Evolutionary conservation across 1,140 invertebrate genomes (phyloP), one percentile per base, ranked within the genome.

Genomic region (Drosophila sucinea): DNA sequence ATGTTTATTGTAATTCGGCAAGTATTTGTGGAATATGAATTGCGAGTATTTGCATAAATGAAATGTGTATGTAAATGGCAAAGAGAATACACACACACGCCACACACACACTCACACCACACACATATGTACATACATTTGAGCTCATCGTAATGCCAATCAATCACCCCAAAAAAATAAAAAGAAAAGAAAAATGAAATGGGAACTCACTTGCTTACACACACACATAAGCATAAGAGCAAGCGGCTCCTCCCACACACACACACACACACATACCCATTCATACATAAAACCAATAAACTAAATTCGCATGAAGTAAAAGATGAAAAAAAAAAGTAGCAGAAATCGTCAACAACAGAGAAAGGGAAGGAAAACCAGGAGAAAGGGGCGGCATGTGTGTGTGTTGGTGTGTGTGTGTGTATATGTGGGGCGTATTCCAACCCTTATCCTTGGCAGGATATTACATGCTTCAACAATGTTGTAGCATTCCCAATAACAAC

Each of bases 391-490:
- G 72, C 65, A 66, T 58, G 30, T 47, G 63, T 17, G 27, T 67
- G 51, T 67, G 63, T 32, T 30, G 61, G 65, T 65, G 51, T 33
- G 54, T 65, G 61, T 65, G 41, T 30, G 54, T 65, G 57, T 72
- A 60, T 69, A 60, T 55, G 58, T 61, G 73, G 82, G 71, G 81
- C 71, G 79, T 87, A 69, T 74, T 77, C 65, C 84, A 89, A 89
- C 84, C 84, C 84, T 89, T 89, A 89, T 89, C 84, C 84, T 84
- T 89, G 80, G 74, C 85, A 89, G 84, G 84, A 89, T 89, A 89
- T 89, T 89, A 89, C 84, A 89, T 89, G 84, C 84, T 89, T 89
- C 84, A 87, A 87, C 84, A 87, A 87, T 87, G 84, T 87, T 87
- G 84, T 87, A 87, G 84, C 84, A 87, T 87, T 87, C 84, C 84